A percentile compares a stretch with the other conserved stretches of the same genome.
Evolutionary conservation across 1,140 invertebrate species (phyloP).

Genomic region (Rhopalosiphum maidis): DNA sequence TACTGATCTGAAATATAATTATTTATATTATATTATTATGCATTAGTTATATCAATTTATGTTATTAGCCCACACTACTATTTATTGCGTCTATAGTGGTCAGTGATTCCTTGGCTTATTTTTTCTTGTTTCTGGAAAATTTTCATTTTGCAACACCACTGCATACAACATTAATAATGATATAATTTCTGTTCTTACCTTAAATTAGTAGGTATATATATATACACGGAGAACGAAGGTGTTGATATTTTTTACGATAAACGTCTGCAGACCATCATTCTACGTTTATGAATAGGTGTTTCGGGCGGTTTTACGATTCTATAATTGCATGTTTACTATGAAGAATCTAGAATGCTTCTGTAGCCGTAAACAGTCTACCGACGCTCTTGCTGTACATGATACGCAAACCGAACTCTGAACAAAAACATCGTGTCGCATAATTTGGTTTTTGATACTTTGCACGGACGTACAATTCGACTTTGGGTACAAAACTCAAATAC

Average conservation of each 20-base stretch:
- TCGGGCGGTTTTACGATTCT: background rate
- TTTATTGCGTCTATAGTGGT: too few relatives aligned
- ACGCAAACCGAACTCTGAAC: too few relatives aligned
- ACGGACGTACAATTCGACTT: background rate
- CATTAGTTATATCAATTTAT: too few relatives aligned
- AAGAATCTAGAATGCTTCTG: background rate
- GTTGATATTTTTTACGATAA: background rate
- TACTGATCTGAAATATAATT: too few relatives aligned
- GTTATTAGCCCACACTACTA: too few relatives aligned
- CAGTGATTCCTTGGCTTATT: too few relatives aligned
- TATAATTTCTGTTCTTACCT: background rate
- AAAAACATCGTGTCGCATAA: background rate
- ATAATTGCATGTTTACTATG: background rate
- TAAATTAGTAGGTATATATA: background rate
- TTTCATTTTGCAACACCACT: too few relatives aligned
- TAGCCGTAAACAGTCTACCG: background rate
- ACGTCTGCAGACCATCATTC: background rate
- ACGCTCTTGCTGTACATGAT: background rate
- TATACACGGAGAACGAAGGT: background rate
- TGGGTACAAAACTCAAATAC: background rate
- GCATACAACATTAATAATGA: background rate
- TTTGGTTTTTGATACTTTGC: background rate
- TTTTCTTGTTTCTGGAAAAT: too few relatives aligned
- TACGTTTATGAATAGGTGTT: background rate
- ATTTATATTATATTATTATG: too few relatives aligned